phyloP scores from a whole-genome alignment of 2,113 vertebrate species.

The Mustelus asterias region DNA sequence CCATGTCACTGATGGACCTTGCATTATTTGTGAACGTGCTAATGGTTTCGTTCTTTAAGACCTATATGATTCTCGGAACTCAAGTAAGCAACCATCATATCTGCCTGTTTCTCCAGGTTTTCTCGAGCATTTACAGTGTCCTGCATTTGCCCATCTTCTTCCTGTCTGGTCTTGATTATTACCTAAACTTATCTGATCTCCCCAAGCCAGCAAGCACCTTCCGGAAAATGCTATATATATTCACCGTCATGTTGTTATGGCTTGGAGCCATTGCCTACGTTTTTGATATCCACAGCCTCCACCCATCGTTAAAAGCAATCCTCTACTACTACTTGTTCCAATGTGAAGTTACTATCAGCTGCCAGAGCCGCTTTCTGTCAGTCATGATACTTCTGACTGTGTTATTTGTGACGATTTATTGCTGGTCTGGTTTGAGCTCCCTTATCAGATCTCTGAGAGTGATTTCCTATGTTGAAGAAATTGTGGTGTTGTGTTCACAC shows the following conservation, averaged over 20 bases:
- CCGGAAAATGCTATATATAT: constrained; percentile 46
- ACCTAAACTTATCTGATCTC: constrained; percentile 46
- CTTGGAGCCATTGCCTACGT: constrained; percentile 48
- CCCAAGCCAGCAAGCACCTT: constrained; percentile 36
- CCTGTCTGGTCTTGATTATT: constrained; percentile 59
- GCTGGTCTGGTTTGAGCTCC: constrained; percentile 47
- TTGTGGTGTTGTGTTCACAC: constrained; percentile 49
- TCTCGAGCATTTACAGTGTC: constrained; percentile 52
- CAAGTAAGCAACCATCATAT: constrained; percentile 66
- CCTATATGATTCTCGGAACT: constrained; percentile 54
- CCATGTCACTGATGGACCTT: constrained; percentile 62
- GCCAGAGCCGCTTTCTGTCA: constrained; percentile 56
- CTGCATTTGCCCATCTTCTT: constrained; percentile 63
- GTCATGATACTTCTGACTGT: constrained; percentile 51
- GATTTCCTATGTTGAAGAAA: constrained; percentile 46
- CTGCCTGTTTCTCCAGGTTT: constrained; percentile 68
- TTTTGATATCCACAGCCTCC: constrained; percentile 48
- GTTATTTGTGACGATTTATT: constrained; percentile 43
- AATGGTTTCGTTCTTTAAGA: constrained; percentile 53
- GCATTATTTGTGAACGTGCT: constrained; percentile 50
- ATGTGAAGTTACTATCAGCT: constrained; percentile 56
- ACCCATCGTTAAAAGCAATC: constrained; percentile 44
- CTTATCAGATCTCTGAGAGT: constrained; percentile 52
- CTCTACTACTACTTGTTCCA: constrained; percentile 33
- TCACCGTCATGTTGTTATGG: constrained; percentile 56